Percentiles rank a stretch among this genome's conserved stretches.
Conservation (phyloP, 2,888 invertebrate genomes). For the Nemurella pictetii region DNA sequence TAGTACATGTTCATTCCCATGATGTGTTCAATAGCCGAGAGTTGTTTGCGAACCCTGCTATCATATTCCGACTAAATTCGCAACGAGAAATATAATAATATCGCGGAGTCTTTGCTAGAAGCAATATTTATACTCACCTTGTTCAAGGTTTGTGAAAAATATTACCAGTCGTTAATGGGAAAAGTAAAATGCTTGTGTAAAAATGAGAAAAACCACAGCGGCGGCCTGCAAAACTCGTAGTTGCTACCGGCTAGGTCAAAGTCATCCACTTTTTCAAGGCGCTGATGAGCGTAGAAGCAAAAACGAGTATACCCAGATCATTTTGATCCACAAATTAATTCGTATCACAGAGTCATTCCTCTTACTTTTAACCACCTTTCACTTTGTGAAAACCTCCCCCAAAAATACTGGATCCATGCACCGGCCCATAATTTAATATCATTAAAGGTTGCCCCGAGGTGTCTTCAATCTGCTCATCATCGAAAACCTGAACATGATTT, state of each 20-base stretch:
- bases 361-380: neutral
- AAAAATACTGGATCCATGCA: neutral
- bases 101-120: neutral
- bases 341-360: neutral
- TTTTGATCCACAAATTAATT: neutral
- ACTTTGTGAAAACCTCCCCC: neutral
- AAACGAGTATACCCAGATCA: neutral
- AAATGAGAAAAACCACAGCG: neutral
- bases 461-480: neutral
- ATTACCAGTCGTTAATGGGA: too few relatives aligned
- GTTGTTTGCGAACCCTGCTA: too few relatives aligned
- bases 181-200: neutral
- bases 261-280: neutral
- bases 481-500: neutral
- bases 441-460: neutral
- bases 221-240: neutral
- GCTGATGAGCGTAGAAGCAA: neutral
- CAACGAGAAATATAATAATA: slow-evolving; percentile 4
- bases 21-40: too few relatives aligned
- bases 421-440: neutral
- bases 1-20: too few relatives aligned
- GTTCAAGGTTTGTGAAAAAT: neutral
- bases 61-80: neutral
- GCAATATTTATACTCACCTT: neutral
- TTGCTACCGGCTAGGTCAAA: neutral